Evolutionary conservation across 2,113 vertebrate species (phyloP), one percentile per base, ranked within the genome.

Genomic region (Haemorhous mexicanus): DNA sequence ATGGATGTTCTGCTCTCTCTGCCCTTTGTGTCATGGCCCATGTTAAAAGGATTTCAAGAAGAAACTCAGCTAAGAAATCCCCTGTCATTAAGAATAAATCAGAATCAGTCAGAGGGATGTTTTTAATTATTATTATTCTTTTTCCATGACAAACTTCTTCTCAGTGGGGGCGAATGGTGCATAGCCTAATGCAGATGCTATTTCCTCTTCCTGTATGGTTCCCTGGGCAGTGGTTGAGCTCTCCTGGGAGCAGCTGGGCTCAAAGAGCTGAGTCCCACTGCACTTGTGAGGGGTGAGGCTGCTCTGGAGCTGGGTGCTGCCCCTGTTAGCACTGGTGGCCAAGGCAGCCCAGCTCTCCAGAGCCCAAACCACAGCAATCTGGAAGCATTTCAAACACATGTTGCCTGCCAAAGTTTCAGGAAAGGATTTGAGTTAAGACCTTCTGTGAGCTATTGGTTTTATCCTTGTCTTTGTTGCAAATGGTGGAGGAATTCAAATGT

Each of bases 401-500:
- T 26, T 87, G 18, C 41, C 70, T 76, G 32, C 37, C 67, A 53
- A 32, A 30, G 43, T 67, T 73, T 63, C 55, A 59, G 79, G 68
- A 19, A 44, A 80, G 22, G 74, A 73, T 73, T 63, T 87, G 13
- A 16, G 23, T 32, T 67, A 87, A 87, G 89, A 76, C 5, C 17
- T 78, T 39, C 39, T 61, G 79, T n/a, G 55, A 88, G 13, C 4
- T 24, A 15, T 33, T 3, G 4, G 19, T 27, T 91, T 88, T 63
- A 80, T 78, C 43, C 28, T 55, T 77, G 59, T 32, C 58, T 90
- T 94, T 87, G 39, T 62, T 85, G 70, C 20, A 85, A 73, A n/a
- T 11, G 28, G 23, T 47, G 17, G 44, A 69, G 20, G 44, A 84
- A 82, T 50, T 75, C 5, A 82, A 47, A 77, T 21, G 16, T 37